Percentiles rank a stretch among this genome's conserved stretches.
Evolutionary conservation across 1,140 invertebrate species (phyloP).

Genomic region (Zeugodacus cucurbitae): DNA sequence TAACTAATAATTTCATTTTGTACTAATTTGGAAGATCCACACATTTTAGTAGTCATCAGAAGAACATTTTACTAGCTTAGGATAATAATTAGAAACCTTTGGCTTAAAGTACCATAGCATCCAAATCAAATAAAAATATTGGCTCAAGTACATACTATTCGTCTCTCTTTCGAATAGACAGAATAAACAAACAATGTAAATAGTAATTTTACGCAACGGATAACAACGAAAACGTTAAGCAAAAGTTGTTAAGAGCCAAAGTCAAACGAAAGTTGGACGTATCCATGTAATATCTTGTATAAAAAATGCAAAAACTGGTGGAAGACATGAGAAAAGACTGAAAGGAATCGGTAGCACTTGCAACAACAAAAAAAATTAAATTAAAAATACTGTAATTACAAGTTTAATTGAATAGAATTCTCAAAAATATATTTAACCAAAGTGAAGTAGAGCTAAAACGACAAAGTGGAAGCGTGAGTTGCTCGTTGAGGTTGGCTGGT

Average conservation of each 20-base stretch:
- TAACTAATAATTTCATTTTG: too few relatives aligned
- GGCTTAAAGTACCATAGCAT: background rate
- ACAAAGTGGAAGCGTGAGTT: background rate
- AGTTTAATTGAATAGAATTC: slow-evolving; percentile 59
- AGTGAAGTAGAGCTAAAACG: background rate
- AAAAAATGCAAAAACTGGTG: background rate
- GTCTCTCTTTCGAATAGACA: background rate
- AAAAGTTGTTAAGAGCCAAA: slow-evolving; percentile 62
- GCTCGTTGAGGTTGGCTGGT: background rate
- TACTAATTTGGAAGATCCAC: too few relatives aligned
- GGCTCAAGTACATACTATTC: background rate
- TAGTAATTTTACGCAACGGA: background rate
- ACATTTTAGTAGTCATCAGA: too few relatives aligned
- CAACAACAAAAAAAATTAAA: slow-evolving; percentile 42
- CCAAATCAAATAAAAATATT: background rate
- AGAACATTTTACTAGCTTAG: too few relatives aligned
- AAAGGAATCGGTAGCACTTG: background rate
- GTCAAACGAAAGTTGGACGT: slow-evolving; percentile 62
- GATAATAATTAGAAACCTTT: too few relatives aligned
- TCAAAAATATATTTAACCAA: slow-evolving; percentile 29
- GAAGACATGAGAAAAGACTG: background rate
- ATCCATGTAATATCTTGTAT: slow-evolving; percentile 47
- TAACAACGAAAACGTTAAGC: background rate
- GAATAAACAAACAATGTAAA: background rate
- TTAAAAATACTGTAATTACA: slow-evolving; percentile 60